Evolutionary conservation across 1,140 invertebrate species (phyloP), one percentile per base, ranked within the genome.

Genomic region (Calliopsis andreniformis): DNA sequence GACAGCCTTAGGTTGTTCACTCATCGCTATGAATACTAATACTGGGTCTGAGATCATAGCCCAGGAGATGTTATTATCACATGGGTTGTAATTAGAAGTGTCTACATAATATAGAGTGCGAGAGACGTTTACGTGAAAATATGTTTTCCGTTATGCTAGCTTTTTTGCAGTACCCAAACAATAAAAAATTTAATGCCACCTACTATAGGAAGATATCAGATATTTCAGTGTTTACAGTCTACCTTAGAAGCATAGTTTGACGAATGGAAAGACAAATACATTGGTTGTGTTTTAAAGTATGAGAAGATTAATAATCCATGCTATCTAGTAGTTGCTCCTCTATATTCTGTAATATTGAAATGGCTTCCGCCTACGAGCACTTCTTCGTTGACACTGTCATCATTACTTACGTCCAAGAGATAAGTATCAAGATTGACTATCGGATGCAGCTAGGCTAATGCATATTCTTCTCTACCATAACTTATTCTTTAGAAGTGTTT

Each of bases 41-140:
- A 10, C 10, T 39, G 35, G 4, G 35, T 5, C 35, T 39, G 32
- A 39, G 49, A 45, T 53, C 49, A 39, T 53, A 35, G 45, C 20
- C 28, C 62, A 7, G 10, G 47, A 51, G 47, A 28, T 39, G 49
- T 55, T 67, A 67, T 67, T 67, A 67, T 30, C 49, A 55, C 47
- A 25, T 25, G 25, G 12, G 32, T 67, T 23, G n/a, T 67, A 67
- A 67, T 67, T 67, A 67, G 64, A 67, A 10, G 16, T 67, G 49
- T 53, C 47, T 32, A 53, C 16, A 20, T 53, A 63, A 45, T 16
- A 23, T 49, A 49, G n/a, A 32, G n/a, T 23, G 45, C n/a, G 3
- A 28, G 8, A 35, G 1, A 1, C 0, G 18, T 20, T 23, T 10
- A 35, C 23, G 25, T 5, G 51, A 53, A 67, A 66, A 39, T 23